Conservation (phyloP, 1,140 invertebrate species). For the Pseudoatta argentina region DNA sequence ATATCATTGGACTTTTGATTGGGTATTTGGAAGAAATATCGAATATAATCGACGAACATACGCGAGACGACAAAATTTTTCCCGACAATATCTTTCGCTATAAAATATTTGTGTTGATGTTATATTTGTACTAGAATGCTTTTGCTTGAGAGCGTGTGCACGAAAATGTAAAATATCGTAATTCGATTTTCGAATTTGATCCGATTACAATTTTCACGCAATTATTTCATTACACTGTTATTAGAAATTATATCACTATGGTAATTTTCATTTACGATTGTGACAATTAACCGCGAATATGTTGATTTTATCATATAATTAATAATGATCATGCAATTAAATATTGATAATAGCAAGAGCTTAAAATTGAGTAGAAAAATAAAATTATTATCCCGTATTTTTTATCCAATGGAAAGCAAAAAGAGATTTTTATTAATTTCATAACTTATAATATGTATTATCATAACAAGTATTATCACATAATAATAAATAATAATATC, state of each 20-base stretch:
- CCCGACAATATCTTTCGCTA: not conserved
- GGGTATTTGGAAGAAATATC: slow-evolving; percentile 1
- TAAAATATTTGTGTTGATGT: not conserved
- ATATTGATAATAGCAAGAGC: slow-evolving; percentile 2
- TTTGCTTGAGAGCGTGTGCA: not conserved
- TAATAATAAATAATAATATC: not conserved
- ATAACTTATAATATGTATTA: not conserved
- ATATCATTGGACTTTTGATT: slow-evolving; percentile 22
- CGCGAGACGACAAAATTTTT: not conserved
- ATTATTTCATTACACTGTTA: slow-evolving; percentile 34
- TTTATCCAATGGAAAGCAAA: not conserved
- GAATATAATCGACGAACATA: not conserved
- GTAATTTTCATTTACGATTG: slow-evolving; percentile 36
- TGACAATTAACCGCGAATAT: slow-evolving; percentile 35
- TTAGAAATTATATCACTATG: slow-evolving; percentile 14
- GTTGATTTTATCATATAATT: slow-evolving; percentile 33
- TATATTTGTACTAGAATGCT: not conserved
- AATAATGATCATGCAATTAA: slow-evolving; percentile 22
- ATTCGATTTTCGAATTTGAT: slow-evolving; percentile 39
- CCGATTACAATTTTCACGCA: slow-evolving; percentile 45
- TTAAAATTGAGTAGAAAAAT: not conserved
- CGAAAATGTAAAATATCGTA: not conserved
- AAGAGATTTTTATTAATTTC: not conserved
- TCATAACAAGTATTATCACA: not conserved
- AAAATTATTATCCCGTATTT: not conserved